A percentile compares a stretch with the other conserved stretches of the same genome.
phyloP scores from a whole-genome alignment of 2,797 vertebrate species.

The Falco naumanni region DNA sequence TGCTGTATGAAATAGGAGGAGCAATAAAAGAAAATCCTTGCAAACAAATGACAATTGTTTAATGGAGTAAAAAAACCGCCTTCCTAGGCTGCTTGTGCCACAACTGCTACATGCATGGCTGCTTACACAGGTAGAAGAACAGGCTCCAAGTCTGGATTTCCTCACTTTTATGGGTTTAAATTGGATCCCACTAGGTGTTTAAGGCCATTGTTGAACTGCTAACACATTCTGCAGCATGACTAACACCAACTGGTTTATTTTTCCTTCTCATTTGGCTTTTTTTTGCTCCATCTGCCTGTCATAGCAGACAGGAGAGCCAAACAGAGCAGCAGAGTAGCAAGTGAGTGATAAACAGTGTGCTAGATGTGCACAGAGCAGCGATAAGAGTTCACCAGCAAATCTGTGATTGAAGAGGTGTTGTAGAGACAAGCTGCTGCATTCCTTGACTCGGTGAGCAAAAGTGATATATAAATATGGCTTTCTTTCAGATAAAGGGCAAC shows the following conservation, averaged over 20 bases:
- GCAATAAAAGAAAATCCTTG: constrained; percentile 22
- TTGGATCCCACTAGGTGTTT: constrained; percentile 39
- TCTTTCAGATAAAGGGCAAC: neutral
- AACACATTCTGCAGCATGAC: neutral
- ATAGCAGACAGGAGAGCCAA: neutral
- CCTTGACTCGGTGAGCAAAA: neutral
- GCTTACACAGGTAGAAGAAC: neutral
- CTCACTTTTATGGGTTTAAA: constrained; percentile 44
- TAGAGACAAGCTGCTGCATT: neutral
- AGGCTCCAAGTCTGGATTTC: constrained; percentile 16
- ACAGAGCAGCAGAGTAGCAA: neutral
- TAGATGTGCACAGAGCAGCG: neutral
- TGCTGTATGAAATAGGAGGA: neutral
- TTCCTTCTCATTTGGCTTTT: neutral
- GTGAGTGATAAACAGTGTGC: neutral
- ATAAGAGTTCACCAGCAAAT: neutral
- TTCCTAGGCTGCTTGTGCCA: neutral
- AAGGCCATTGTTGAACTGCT: neutral
- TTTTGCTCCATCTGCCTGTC: neutral
- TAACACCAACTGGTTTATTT: neutral
- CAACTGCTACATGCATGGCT: neutral
- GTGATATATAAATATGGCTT: neutral
- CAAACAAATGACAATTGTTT: neutral
- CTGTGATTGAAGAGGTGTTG: neutral
- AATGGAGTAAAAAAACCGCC: neutral